Evolutionary conservation across 2,888 invertebrate genomes (phyloP).

Genomic region (Orchestes rusci): DNA sequence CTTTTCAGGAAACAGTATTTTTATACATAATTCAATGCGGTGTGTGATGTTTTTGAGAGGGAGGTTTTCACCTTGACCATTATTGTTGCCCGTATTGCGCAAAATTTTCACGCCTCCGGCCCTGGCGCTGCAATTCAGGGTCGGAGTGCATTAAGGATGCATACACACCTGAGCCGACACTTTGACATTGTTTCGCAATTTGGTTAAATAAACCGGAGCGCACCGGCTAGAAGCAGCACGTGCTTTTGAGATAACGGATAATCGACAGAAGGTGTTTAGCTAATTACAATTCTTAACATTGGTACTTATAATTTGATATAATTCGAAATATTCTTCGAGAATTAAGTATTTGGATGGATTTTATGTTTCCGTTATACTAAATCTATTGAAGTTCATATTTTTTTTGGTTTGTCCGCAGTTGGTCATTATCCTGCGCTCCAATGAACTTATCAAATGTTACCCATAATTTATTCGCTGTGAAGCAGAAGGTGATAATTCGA

Average conservation of each 20-base stretch:
- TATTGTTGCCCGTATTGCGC: slow-evolving; percentile 20
- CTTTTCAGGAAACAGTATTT: slow-evolving; percentile 29
- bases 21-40: slow-evolving; percentile 30
- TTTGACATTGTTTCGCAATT: slow-evolving; percentile 9
- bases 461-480: too few relatives aligned
- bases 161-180: slow-evolving; percentile 31
- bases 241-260: too few relatives aligned
- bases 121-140: slow-evolving; percentile 32
- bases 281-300: too few relatives aligned
- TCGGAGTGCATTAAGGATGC: slow-evolving; percentile 32
- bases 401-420: too few relatives aligned
- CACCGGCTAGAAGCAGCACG: too few relatives aligned
- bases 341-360: neutral
- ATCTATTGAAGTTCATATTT: too few relatives aligned
- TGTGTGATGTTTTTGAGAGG: slow-evolving; percentile 31
- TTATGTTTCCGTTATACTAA: neutral
- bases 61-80: slow-evolving; percentile 37
- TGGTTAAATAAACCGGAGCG: slow-evolving; percentile 8
- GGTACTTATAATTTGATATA: too few relatives aligned
- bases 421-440: too few relatives aligned
- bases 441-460: too few relatives aligned
- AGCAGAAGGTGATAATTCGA: too few relatives aligned
- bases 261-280: too few relatives aligned
- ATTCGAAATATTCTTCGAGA: too few relatives aligned
- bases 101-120: slow-evolving; percentile 17